Conservation (phyloP, 2,113 vertebrate genomes). For the Gorsachius goisagi region DNA sequence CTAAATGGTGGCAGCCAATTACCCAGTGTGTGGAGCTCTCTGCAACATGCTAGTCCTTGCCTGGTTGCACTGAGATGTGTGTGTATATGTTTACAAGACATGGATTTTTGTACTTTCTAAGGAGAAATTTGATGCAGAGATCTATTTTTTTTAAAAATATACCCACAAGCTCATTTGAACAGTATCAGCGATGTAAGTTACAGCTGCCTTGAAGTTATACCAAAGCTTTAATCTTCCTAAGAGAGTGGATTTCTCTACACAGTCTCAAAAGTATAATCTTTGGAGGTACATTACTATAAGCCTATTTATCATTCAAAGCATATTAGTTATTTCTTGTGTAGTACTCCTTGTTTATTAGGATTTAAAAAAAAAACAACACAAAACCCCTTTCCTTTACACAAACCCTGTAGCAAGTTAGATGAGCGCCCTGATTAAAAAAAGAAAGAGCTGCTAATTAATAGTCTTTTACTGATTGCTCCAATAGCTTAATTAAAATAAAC, state of each 20-base stretch:
- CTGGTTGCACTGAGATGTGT: not conserved
- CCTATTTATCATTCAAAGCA: constrained; percentile 16
- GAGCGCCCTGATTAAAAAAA: not conserved
- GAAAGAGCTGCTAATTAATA: constrained; percentile 18
- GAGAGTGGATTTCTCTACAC: not conserved
- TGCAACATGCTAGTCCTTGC: not conserved
- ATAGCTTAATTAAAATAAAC: constrained; percentile 42
- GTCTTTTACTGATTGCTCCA: not conserved
- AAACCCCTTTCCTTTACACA: not conserved
- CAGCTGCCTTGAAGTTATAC: not conserved
- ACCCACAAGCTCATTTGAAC: not conserved
- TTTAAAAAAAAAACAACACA: not conserved
- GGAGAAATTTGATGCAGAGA: not conserved
- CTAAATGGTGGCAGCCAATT: not conserved
- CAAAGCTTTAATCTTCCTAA: constrained; percentile 13
- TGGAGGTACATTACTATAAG: not conserved
- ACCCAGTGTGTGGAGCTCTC: not conserved
- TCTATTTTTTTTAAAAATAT: not conserved
- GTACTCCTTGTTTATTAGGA: not conserved
- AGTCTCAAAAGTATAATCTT: constrained; percentile 7
- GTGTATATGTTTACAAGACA: not conserved
- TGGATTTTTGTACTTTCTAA: not conserved
- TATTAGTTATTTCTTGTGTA: not conserved
- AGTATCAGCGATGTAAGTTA: not conserved
- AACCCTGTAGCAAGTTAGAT: constrained; percentile 9